phyloP scores from a whole-genome alignment of 2,888 invertebrate species.

The Limnephilus rhombicus region DNA sequence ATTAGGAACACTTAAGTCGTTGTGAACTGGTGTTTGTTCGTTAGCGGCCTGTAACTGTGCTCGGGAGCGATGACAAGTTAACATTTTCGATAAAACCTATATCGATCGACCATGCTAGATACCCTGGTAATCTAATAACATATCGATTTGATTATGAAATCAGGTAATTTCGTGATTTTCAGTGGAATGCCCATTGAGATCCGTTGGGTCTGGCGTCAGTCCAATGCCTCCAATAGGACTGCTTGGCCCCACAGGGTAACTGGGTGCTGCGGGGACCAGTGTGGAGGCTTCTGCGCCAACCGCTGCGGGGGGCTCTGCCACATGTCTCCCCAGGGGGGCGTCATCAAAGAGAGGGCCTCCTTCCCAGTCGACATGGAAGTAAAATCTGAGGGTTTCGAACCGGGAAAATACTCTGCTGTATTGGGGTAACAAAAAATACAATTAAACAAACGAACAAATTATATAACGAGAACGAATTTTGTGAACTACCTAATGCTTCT shows the following conservation, averaged over 20 bases:
- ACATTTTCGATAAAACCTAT: too few relatives aligned
- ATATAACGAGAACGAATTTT: background rate
- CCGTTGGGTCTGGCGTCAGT: slow-evolving; percentile 43
- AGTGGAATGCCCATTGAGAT: slow-evolving; percentile 12
- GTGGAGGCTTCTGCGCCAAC: slow-evolving; percentile 23
- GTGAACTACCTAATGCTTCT: background rate
- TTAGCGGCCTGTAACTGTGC: too few relatives aligned
- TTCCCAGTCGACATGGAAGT: slow-evolving; percentile 20
- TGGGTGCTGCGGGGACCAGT: background rate
- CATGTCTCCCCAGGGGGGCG: slow-evolving; percentile 12
- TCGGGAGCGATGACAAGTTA: too few relatives aligned
- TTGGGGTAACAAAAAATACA: slow-evolving; percentile 13
- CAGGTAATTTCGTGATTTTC: background rate
- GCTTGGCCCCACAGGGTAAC: background rate
- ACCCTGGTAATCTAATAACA: too few relatives aligned
- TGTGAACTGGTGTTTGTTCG: too few relatives aligned
- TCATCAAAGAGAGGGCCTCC: background rate
- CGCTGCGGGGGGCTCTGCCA: slow-evolving; percentile 31
- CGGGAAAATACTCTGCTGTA: slow-evolving; percentile 41
- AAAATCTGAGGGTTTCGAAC: background rate
- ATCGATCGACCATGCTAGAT: too few relatives aligned
- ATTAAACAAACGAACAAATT: background rate
- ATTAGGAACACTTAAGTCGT: too few relatives aligned
- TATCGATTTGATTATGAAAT: too few relatives aligned
- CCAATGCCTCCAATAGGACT: background rate